Percentiles rank a stretch among this genome's conserved stretches.
Conservation (phyloP, 35 echinoderm and acorn worm species). For the Ophioderma brevispina region DNA sequence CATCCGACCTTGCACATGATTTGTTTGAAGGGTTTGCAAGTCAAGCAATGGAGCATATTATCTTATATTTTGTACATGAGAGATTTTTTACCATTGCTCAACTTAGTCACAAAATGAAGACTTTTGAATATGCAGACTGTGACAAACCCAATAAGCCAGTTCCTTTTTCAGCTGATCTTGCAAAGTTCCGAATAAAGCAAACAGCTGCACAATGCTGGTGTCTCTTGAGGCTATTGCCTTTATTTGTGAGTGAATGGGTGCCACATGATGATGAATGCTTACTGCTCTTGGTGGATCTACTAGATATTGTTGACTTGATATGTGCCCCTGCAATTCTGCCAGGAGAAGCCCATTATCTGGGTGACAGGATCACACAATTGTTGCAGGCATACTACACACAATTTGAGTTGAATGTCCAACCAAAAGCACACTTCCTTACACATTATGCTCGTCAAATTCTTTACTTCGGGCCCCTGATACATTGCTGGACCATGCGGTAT, state of each 20-base stretch:
- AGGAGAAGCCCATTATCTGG: constrained; percentile 4
- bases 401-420: constrained; percentile 36
- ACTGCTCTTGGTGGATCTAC: constrained; percentile 9
- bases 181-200: constrained; percentile 50
- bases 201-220: constrained; percentile 58
- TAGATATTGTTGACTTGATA: constrained; percentile 51
- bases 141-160: constrained; percentile 46
- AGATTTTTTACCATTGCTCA: constrained; percentile 48
- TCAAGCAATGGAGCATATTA: constrained; percentile 31
- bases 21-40: constrained; percentile 55
- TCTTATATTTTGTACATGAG: constrained; percentile 32
- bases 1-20: constrained; percentile 60
- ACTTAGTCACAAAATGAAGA: constrained; percentile 15
- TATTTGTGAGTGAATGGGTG: constrained; percentile 35
- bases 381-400: background rate
- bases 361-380: constrained; percentile 38
- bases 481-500: constrained; percentile 58
- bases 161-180: background rate
- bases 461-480: constrained; percentile 53
- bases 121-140: constrained; percentile 26
- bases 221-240: constrained; percentile 41
- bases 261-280: constrained; percentile 27
- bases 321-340: constrained; percentile 18
- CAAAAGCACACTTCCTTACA: constrained; percentile 46
- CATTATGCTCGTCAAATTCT: constrained; percentile 42